Evolutionary conservation across 2,888 invertebrate species (phyloP), one percentile per base, ranked within the genome.

Genomic region (Listrodromus nycthemerus): DNA sequence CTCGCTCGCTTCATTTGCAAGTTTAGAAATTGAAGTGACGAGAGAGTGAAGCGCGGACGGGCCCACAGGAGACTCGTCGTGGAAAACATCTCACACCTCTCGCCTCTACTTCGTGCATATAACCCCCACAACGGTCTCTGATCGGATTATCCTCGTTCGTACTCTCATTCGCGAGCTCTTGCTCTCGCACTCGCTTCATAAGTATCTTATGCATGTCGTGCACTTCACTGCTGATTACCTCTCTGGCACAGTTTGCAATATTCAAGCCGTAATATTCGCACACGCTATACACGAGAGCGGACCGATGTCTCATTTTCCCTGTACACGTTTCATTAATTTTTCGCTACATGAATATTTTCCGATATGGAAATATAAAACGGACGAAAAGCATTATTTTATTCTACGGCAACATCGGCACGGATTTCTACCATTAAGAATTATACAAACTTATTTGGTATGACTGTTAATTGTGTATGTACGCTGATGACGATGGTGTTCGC

Each of bases 1-100:
- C 65, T 66, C 19, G 1, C 66, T 48, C 55, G 70, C 80, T 83
- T 83, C 80, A 83, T 83, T 80, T 76, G 83, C 79, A 80, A 83
- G 80, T 61, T 83, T 76, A 61, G 71, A 83, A 83, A 76, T 80
- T 76, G 41, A 66, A 83, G 48, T 65, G 79, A 79, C 79, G 75
- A 83, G 73, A 52, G 33, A 79, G 65, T 48, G 45, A 65, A 30
- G 27, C 55, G 63, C 48, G 61, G 41, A 50, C 63, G 50, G 50
- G 74, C 21, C 41, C 33, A 24, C 63, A 27, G 16, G 50, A n/a
- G 50, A 65, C 45, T 65, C 33, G 58, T 24, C 75, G 37, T 24
- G 75, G 75, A 75, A 75, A 75, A 65, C 75, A 65, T 65, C 65
- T 75, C 75, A 52, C 75, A 65, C 65, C 65, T 65, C 52, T 65